Evolutionary conservation across 1,140 invertebrate genomes (phyloP).

Genomic region (Hirudo medicinalis): DNA sequence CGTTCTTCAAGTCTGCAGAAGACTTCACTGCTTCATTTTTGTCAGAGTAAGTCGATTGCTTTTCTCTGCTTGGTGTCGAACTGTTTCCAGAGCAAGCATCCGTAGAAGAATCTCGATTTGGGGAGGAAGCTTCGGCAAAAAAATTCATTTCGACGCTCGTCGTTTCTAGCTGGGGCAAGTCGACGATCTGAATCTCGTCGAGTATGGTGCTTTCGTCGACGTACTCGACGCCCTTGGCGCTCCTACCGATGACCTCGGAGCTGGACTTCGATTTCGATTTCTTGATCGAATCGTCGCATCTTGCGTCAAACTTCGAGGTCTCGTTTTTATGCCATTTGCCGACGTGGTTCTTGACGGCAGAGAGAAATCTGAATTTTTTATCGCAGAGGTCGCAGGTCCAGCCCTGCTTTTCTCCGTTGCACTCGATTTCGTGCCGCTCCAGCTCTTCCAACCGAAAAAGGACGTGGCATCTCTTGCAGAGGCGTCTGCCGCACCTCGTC

Average conservation of each 20-base stretch:
- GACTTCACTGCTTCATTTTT: too few relatives aligned
- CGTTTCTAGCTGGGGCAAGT: too few relatives aligned
- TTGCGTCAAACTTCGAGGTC: constrained; percentile 8
- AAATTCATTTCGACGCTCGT: too few relatives aligned
- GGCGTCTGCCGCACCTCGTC: constrained; percentile 24
- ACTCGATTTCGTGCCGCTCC: constrained; percentile 31
- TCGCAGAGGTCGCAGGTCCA: constrained; percentile 31
- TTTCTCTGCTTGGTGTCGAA: background rate
- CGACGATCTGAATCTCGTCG: too few relatives aligned
- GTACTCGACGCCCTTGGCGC: background rate
- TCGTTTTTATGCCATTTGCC: constrained; percentile 26
- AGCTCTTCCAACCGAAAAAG: constrained; percentile 31
- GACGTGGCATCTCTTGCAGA: constrained; percentile 33
- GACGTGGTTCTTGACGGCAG: constrained; percentile 27
- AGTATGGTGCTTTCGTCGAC: too few relatives aligned
- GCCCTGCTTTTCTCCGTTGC: constrained; percentile 30
- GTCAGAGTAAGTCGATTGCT: background rate
- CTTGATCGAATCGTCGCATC: background rate
- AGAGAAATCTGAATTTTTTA: constrained; percentile 32
- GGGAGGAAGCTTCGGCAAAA: too few relatives aligned
- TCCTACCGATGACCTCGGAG: background rate
- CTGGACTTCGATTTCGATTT: too few relatives aligned
- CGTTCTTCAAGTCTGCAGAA: too few relatives aligned
- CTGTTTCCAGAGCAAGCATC: background rate
- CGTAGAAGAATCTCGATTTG: too few relatives aligned